These are phyloP conservation scores for Platalea minor DNA, from an alignment of 2,797 vertebrate species.

Conservation along the genomic window DNA sequence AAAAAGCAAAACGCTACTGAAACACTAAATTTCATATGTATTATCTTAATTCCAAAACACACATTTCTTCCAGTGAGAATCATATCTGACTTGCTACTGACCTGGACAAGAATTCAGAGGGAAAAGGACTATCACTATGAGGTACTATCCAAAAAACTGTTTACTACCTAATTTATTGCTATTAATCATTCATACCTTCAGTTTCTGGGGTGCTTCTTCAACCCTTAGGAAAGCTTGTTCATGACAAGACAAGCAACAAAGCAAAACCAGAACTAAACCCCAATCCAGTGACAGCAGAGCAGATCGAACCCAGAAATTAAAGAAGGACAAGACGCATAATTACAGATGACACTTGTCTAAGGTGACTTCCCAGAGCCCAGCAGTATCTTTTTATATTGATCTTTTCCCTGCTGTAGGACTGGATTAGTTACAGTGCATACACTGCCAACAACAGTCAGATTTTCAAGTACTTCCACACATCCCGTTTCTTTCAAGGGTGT, in stretches of 20 bases:
- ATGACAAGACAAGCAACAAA: not conserved
- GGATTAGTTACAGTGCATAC: not conserved
- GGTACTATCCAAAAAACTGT: not conserved
- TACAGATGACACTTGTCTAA: not conserved
- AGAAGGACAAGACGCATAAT: not conserved
- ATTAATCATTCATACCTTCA: not conserved
- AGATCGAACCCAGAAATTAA: not conserved
- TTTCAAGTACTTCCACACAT: not conserved
- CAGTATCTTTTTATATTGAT: not conserved
- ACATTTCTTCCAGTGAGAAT: not conserved
- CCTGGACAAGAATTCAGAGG: not conserved
- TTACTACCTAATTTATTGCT: not conserved
- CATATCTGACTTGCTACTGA: not conserved
- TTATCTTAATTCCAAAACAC: not conserved
- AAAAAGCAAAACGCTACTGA: not conserved
- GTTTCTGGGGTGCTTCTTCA: not conserved
- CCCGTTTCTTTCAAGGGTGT: not conserved
- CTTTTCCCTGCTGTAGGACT: not conserved
- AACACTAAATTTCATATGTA: not conserved
- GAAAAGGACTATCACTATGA: not conserved
- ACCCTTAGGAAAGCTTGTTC: not conserved
- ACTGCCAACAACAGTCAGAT: not conserved
- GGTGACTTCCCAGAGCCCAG: not conserved
- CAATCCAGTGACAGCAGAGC: not conserved
- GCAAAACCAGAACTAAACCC: not conserved